These are phyloP conservation scores for Naja naja DNA, from an alignment of 2,113 vertebrate species.

Conservation along the genomic window DNA sequence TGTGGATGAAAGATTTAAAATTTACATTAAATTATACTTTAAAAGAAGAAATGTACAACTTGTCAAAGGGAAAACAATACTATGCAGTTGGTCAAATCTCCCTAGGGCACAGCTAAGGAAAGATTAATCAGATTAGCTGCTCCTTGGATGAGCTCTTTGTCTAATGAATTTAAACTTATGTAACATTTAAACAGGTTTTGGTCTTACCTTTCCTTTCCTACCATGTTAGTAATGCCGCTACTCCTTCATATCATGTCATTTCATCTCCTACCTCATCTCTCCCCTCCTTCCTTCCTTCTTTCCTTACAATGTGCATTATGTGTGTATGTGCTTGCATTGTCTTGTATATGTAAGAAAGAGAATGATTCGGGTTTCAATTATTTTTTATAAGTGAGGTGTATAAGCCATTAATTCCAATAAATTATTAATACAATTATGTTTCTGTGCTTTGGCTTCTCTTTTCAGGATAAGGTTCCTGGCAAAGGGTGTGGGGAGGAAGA, in stretches of 20 bases:
- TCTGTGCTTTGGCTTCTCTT: neutral
- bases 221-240: too few relatives aligned
- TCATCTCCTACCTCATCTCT: neutral
- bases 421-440: neutral
- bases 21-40: neutral
- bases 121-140: neutral
- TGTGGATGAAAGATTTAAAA: neutral
- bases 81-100: neutral
- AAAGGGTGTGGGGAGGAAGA: neutral
- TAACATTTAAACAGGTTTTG: neutral
- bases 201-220: neutral
- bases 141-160: neutral
- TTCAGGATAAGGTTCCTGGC: neutral
- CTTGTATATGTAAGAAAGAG: neutral
- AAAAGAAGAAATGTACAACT: neutral
- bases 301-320: neutral
- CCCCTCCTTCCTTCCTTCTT: neutral
- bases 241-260: neutral
- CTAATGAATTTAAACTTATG: neutral
- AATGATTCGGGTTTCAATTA: neutral
- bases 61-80: neutral
- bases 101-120: neutral
- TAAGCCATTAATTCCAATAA: neutral
- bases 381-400: neutral
- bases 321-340: neutral